phyloP scores from a whole-genome alignment of 1,140 invertebrate species.

The Heterodera carotae region DNA sequence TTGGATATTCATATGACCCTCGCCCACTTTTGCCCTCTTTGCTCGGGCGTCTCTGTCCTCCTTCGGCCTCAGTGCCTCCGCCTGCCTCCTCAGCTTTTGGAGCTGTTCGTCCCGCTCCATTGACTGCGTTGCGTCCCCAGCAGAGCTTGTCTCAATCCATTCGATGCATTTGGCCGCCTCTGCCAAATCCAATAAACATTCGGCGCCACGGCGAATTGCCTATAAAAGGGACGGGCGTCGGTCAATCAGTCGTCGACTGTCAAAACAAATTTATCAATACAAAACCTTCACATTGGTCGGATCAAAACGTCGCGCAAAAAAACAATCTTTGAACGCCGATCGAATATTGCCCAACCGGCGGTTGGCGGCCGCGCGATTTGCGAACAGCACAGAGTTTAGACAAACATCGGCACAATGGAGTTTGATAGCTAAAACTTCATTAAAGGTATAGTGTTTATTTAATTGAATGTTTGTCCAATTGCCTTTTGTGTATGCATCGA shows the following conservation, averaged over 20 bases:
- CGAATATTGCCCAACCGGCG: constrained; percentile 79
- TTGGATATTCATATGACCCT: background rate
- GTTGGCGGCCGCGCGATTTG: constrained; percentile 86
- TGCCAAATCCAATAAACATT: constrained; percentile 54
- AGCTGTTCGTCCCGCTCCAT: background rate
- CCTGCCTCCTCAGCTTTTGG: background rate
- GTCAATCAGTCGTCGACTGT: too few relatives aligned
- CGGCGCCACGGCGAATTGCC: constrained; percentile 53
- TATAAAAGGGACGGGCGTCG: too few relatives aligned
- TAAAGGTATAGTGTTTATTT: constrained; percentile 29
- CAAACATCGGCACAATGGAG: constrained; percentile 75
- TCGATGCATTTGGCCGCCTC: constrained; percentile 49
- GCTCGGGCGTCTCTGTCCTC: background rate
- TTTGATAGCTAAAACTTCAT: constrained; percentile 77
- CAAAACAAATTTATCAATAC: too few relatives aligned
- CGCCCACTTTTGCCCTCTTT: background rate
- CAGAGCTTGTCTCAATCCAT: constrained; percentile 44
- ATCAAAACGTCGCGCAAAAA: constrained; percentile 68
- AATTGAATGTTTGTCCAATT: constrained; percentile 26
- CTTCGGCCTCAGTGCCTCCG: background rate
- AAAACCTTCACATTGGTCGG: constrained; percentile 66
- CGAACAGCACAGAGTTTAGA: constrained; percentile 81
- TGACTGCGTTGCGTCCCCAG: background rate
- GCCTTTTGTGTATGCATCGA: constrained; percentile 81
- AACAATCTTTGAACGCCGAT: constrained; percentile 67